Conservation (phyloP, 2,113 vertebrate species). For the Salminus brasiliensis region DNA sequence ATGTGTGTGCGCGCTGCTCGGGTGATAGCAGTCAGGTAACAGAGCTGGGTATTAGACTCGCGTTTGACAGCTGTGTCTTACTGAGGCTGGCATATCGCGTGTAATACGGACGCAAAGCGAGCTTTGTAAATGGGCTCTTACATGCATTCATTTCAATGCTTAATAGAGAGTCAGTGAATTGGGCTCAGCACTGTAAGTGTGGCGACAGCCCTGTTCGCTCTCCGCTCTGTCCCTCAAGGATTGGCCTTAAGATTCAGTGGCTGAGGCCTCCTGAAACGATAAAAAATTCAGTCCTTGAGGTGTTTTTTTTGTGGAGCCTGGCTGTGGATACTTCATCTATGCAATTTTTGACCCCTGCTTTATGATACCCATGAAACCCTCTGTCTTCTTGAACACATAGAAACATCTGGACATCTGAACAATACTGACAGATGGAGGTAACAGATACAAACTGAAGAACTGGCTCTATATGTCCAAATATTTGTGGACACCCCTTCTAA, state of each 20-base stretch:
- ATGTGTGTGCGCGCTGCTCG: neutral
- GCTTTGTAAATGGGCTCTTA: neutral
- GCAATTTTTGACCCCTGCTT: no score
- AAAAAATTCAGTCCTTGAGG: neutral
- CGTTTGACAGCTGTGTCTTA: neutral
- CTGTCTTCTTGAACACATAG: no score
- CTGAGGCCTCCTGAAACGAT: neutral
- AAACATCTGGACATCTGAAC: no score
- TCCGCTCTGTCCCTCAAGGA: neutral
- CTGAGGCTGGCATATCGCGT: neutral
- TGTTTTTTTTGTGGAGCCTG: no score
- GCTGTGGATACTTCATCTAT: no score
- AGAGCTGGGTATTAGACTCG: constrained; percentile 2
- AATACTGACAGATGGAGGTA: no score
- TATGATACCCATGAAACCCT: no score
- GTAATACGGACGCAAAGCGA: neutral
- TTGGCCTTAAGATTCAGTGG: neutral
- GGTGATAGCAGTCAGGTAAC: neutral
- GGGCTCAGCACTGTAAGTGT: neutral
- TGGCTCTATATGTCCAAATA: no score
- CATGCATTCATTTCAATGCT: neutral
- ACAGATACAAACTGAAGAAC: no score
- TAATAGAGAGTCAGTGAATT: neutral
- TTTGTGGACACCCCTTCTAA: no score
- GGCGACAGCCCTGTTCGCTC: neutral